phyloP scores from a whole-genome alignment of 2,797 vertebrate species.

The Falco naumanni region DNA sequence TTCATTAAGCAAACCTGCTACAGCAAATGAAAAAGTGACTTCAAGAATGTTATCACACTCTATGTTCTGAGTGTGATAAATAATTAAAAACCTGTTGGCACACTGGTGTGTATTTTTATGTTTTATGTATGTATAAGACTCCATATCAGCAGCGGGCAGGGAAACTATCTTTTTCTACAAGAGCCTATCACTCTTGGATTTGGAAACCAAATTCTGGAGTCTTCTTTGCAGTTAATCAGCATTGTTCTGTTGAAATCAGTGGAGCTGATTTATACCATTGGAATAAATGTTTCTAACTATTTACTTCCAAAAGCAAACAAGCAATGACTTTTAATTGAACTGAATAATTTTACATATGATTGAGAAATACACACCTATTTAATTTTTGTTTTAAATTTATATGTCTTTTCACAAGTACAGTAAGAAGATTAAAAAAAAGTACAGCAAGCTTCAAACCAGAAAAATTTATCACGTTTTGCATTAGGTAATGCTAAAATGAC shows the following conservation, averaged over 20 bases:
- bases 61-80: constrained; percentile 55
- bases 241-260: not conserved
- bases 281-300: not conserved
- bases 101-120: constrained; percentile 41
- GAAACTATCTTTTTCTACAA: constrained; percentile 36
- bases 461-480: not conserved
- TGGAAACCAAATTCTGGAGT: not conserved
- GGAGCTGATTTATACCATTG: not conserved
- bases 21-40: not conserved
- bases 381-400: not conserved
- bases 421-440: not conserved
- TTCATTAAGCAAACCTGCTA: constrained; percentile 29
- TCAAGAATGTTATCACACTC: constrained; percentile 40
- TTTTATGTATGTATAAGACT: constrained; percentile 58
- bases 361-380: not conserved
- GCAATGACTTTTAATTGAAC: not conserved
- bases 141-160: constrained; percentile 10
- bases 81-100: constrained; percentile 70
- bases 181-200: not conserved
- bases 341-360: not conserved
- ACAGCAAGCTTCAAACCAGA: not conserved
- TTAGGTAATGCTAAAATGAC: not conserved
- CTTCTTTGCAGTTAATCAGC: not conserved
- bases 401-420: not conserved
- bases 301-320: constrained; percentile 1